These are phyloP conservation scores for Argynnis bischoffii DNA, from an alignment of 2,888 invertebrate genomes.

Conservation along the genomic window DNA sequence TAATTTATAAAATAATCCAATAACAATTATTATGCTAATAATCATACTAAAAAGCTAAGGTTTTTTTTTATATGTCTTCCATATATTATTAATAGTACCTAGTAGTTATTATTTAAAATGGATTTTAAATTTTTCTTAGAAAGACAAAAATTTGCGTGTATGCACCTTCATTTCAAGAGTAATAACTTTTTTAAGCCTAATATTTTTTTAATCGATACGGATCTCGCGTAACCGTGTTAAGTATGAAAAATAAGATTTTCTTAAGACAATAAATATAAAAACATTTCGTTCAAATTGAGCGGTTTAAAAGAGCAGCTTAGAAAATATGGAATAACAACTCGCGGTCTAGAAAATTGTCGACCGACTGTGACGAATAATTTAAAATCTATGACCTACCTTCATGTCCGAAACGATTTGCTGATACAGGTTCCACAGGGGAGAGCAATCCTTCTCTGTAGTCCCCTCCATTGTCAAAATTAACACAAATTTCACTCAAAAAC, in stretches of 20 bases:
- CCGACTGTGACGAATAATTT: slow-evolving; percentile 41
- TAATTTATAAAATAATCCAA: too few species aligned
- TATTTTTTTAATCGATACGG: slow-evolving; percentile 17
- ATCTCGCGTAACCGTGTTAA: slow-evolving; percentile 28
- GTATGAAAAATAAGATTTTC: slow-evolving; percentile 33
- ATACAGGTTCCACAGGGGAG: slow-evolving; percentile 95
- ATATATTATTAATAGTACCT: too few species aligned
- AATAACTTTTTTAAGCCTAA: slow-evolving; percentile 4
- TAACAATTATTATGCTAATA: too few species aligned
- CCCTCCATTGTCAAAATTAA: slow-evolving; percentile 85
- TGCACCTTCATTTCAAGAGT: background rate
- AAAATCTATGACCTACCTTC: slow-evolving; percentile 88
- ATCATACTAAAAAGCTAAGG: too few species aligned
- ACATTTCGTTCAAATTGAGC: slow-evolving; percentile 56
- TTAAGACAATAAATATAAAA: slow-evolving; percentile 41
- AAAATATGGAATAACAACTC: slow-evolving; percentile 53
- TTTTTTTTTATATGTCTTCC: too few species aligned
- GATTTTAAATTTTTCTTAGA: background rate
- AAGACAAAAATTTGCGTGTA: background rate
- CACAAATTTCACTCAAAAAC: slow-evolving; percentile 58
- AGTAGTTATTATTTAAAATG: too few species aligned
- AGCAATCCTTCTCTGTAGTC: slow-evolving; percentile 90
- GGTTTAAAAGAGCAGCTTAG: slow-evolving; percentile 57
- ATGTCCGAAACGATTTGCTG: slow-evolving; percentile 97
- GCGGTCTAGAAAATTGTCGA: slow-evolving; percentile 42